Evolutionary conservation across 2,888 invertebrate species (phyloP).

Genomic region (Xanthorhoe designata): DNA sequence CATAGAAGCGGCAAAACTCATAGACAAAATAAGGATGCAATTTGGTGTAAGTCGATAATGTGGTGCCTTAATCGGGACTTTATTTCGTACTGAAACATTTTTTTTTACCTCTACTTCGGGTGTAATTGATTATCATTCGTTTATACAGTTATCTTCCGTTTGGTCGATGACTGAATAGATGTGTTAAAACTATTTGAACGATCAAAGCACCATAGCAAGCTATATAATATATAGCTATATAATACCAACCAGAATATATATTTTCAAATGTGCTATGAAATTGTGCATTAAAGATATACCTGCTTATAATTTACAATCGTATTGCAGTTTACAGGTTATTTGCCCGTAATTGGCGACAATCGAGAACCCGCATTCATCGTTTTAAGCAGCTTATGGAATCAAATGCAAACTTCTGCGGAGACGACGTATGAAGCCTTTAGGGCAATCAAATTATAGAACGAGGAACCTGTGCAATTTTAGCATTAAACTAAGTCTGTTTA

Average conservation of each 20-base stretch:
- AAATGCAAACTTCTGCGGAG: slow-evolving; percentile 24
- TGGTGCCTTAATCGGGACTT: too few species aligned
- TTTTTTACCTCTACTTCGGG: too few species aligned
- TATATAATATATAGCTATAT: too few species aligned
- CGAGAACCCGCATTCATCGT: slow-evolving; percentile 25
- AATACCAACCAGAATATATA: neutral
- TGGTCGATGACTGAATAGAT: too few species aligned
- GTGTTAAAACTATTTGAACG: too few species aligned
- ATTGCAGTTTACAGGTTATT: slow-evolving; percentile 10
- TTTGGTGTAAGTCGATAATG: too few species aligned
- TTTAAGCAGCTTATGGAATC: slow-evolving; percentile 25
- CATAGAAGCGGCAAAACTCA: too few species aligned
- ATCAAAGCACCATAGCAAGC: neutral
- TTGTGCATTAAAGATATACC: neutral
- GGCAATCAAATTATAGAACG: slow-evolving; percentile 4
- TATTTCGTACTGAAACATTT: too few species aligned
- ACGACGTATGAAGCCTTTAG: slow-evolving; percentile 13
- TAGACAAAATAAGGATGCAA: too few species aligned
- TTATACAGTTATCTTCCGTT: too few species aligned
- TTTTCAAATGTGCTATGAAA: neutral
- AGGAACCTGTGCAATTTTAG: neutral
- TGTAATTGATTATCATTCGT: too few species aligned
- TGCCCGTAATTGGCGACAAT: slow-evolving; percentile 24
- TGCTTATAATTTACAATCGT: slow-evolving; percentile 11
- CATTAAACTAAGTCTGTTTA: too few species aligned